Base-by-base conservation (phyloP, 2,113 vertebrate genomes). In the Tetraodon nigroviridis region DNA sequence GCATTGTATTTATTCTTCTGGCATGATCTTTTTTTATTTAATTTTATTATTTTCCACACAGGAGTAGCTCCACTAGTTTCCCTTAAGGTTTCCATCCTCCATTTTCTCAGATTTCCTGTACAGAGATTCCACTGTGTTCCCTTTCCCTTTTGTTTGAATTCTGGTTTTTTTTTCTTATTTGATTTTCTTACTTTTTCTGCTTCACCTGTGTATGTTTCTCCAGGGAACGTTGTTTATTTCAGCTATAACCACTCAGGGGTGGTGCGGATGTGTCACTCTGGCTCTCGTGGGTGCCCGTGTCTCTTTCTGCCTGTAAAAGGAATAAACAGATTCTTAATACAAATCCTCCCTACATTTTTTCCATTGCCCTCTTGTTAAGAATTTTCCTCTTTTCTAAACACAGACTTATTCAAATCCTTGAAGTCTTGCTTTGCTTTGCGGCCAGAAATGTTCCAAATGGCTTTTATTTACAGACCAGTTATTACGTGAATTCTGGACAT, bases 51-150 rank as follows among this genome's bases (percentile, higher is more conserved):
- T 49, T 46, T 41, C 15, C 32, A 16, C 27, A 37, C 14, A 14
- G 15, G 6, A 20, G 22, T 22, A 37, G 51, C 59, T 50, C 45
- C 32, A 49, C 46, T n/a, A 58, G 46, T 59, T 46, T 64, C 7
- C 7, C 67, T 60, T 46, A 5, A 69, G 51, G 24, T 27, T 49
- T 53, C 51, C 42, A 48, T 70, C 55, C 57, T 65, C 20, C 10
- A 27, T 52, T 59, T 69, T 15, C 37, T 51, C 69, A 57, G 51
- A 57, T 78, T 81, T 85, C 61, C 79, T 73, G 76, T 67, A 71
- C 69, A 74, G 37, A 68, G 52, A 61, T 62, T 71, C 64, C 67
- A 59, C 59, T 58, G 51, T 77, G 72, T 21, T 55, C 27, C 51
- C 48, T 8, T 67, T 69, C 71, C 64, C 60, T 40, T 67, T 64